Evolutionary conservation across 2,797 vertebrate species (phyloP), one percentile per base, ranked within the genome.

Genomic region (Protosalanx chinensis): DNA sequence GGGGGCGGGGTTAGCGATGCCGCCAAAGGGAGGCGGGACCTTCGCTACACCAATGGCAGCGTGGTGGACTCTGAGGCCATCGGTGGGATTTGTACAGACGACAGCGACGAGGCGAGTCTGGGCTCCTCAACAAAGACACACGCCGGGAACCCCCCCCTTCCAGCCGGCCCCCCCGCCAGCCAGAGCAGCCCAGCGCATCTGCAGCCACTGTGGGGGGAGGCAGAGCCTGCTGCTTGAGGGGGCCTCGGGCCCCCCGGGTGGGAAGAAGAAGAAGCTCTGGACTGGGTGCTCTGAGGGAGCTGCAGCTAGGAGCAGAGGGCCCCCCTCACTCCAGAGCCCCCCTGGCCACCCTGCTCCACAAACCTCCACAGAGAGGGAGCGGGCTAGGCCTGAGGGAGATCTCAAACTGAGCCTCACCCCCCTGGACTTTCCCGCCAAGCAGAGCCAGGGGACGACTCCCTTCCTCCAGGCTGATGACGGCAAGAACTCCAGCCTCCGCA

Each of bases 51-150:
- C 72, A 93, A 93, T 1, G 92, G 92, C 56, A 93, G 92, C 0
- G 90, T 93, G 76, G 91, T 93, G 1, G 91, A 93, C 73, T 91
- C 92, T 0, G 90, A 91, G 67, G 88, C 88, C 0, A 91, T 93
- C 0, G 91, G 91, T 1, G 92, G 91, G 58, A 93, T 93, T 67
- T 91, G 88, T 27, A 68, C 89, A 6, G 87, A 88, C 27, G 78
- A 68, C 8, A 71, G 61, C 27, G 87, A 87, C 18, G 88, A 89
- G 5, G 64, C 73, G 4, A 60, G 16, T 16, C 79, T 62, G 29
- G 59, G 6, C 77, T 66, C 37, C 49, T 10, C 73, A 67, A 76
- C 74, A 72, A 72, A 76, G 64, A 86, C 83, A 70, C 80, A 78
- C 57, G 68, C 71, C 10, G 81, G 72, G 56, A 87, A 84, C 23